Percentiles rank a stretch among this genome's conserved stretches.
Conservation (phyloP, 2,888 invertebrate species). For the Laspeyria flexula region DNA sequence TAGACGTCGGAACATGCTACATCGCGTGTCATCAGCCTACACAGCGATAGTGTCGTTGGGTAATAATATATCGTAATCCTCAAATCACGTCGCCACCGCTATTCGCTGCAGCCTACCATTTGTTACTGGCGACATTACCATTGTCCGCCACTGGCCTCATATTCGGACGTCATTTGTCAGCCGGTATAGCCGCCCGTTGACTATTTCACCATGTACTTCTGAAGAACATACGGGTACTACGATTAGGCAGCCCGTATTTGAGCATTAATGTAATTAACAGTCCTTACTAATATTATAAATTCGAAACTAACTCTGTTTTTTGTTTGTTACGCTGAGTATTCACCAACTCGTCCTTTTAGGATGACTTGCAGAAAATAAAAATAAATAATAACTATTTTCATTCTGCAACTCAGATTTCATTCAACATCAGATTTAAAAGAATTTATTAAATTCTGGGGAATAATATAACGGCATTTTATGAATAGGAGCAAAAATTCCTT, state of each 20-base stretch:
- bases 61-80: slow-evolving; percentile 74
- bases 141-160: slow-evolving; percentile 75
- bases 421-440: too few relatives aligned
- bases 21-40: slow-evolving; percentile 49
- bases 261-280: too few relatives aligned
- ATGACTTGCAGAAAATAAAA: too few relatives aligned
- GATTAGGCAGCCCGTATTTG: neutral
- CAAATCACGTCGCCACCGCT: slow-evolving; percentile 61
- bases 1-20: slow-evolving; percentile 30
- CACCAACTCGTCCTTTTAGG: too few relatives aligned
- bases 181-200: slow-evolving; percentile 55
- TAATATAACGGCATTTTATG: too few relatives aligned
- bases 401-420: too few relatives aligned
- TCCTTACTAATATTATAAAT: too few relatives aligned
- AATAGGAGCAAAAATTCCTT: neutral
- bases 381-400: too few relatives aligned
- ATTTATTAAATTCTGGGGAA: too few relatives aligned
- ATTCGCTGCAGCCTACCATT: slow-evolving; percentile 72
- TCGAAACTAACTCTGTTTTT: too few relatives aligned
- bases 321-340: too few relatives aligned
- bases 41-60: slow-evolving; percentile 56
- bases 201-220: slow-evolving; percentile 54
- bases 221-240: slow-evolving; percentile 31
- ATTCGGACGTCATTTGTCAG: slow-evolving; percentile 79
- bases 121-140: slow-evolving; percentile 80